Conservation (phyloP, 2,113 vertebrate genomes). For the Urocitellus parryii region DNA sequence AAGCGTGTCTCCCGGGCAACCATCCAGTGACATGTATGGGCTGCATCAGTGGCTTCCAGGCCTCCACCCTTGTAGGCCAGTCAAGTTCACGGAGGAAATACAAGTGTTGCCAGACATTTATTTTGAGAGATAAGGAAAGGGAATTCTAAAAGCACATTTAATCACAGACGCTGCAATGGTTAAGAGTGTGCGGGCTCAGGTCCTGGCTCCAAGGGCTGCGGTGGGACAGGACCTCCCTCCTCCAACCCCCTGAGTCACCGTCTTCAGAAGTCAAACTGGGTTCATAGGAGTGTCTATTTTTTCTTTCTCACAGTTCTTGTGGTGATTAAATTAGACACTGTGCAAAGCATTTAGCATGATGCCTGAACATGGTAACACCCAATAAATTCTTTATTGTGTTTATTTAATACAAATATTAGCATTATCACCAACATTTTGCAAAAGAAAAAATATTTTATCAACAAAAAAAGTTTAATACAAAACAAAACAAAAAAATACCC, state of each 20-base stretch:
- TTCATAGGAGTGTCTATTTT: not conserved
- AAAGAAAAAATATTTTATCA: not conserved
- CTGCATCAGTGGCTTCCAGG: not conserved
- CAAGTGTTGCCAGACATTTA: not conserved
- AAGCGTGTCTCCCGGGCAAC: rapidly evolving
- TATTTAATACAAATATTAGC: not conserved
- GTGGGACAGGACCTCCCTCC: rapidly evolving
- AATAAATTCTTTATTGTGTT: not conserved
- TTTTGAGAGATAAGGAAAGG: not conserved
- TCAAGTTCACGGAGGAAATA: not conserved
- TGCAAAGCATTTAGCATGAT: not conserved
- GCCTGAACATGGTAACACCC: not conserved
- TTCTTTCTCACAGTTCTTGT: not conserved
- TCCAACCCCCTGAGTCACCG: too few relatives aligned
- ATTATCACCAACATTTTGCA: rapidly evolving
- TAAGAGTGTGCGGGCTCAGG: rapidly evolving
- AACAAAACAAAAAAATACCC: not conserved
- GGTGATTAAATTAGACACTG: not conserved
- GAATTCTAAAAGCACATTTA: not conserved
- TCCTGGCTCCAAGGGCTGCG: rapidly evolving
- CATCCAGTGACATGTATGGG: not conserved
- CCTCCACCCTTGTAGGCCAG: not conserved
- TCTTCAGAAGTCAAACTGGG: not conserved
- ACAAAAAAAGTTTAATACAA: not conserved
- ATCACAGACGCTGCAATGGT: not conserved